A percentile compares a stretch with the other conserved stretches of the same genome.
These are phyloP conservation scores for Actinernus sp. DNA, from an alignment of 92 coral and sea anemone species.

Conservation along the genomic window DNA sequence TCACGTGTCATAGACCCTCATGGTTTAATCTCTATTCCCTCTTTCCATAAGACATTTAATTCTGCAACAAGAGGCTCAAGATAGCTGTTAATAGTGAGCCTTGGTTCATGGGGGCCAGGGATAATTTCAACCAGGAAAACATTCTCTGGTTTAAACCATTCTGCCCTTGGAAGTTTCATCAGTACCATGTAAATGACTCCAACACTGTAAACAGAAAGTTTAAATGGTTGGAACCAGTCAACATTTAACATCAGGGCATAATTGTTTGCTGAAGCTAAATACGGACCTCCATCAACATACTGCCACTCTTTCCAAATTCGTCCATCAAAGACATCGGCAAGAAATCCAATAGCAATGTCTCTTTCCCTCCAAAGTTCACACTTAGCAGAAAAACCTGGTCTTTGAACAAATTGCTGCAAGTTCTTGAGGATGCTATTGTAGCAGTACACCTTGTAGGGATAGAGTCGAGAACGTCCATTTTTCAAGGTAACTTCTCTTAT, in stretches of 20 bases:
- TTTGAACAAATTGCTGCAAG: slow-evolving; percentile 21
- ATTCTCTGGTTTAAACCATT: slow-evolving; percentile 36
- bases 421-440: slow-evolving; percentile 34
- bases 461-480: slow-evolving; percentile 19
- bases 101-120: slow-evolving; percentile 63
- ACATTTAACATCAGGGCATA: slow-evolving; percentile 53
- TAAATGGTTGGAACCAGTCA: slow-evolving; percentile 77
- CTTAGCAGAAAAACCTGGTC: slow-evolving; percentile 21
- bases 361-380: slow-evolving; percentile 55
- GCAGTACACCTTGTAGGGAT: slow-evolving; percentile 62
- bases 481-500: slow-evolving; percentile 20
- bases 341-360: background rate
- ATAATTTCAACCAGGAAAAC: slow-evolving; percentile 39
- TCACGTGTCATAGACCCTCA: background rate
- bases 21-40: background rate
- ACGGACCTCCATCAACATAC: background rate
- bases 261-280: slow-evolving; percentile 2
- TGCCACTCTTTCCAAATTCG: slow-evolving; percentile 43
- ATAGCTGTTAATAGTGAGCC: slow-evolving; percentile 31
- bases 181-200: slow-evolving; percentile 72
- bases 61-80: too few species aligned
- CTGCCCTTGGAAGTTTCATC: slow-evolving; percentile 56
- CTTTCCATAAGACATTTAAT: slow-evolving; percentile 15
- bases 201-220: slow-evolving; percentile 48
- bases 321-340: slow-evolving; percentile 51